These are phyloP conservation scores for Grus americana DNA, from an alignment of 2,113 vertebrate species.

Conservation along the genomic window DNA sequence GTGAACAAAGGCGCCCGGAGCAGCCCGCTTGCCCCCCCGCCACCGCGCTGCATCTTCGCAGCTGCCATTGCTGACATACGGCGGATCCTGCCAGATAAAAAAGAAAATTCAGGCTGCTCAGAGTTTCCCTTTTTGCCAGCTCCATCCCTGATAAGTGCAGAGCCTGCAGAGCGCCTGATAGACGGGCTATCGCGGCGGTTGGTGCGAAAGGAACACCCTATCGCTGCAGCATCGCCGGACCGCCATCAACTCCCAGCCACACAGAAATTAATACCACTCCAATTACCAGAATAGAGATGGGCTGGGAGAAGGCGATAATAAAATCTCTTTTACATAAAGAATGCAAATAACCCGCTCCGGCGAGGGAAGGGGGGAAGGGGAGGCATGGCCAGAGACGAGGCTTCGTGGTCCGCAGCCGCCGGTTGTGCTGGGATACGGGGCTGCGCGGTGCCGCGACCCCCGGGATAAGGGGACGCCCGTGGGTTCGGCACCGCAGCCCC, in stretches of 20 bases:
- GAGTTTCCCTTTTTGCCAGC: slow-evolving; percentile 90
- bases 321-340: slow-evolving; percentile 82
- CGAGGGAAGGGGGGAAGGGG: neutral
- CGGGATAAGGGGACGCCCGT: accelerated
- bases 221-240: slow-evolving; percentile 82
- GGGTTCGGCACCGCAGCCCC: neutral
- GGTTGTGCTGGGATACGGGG: accelerated
- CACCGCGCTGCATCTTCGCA: neutral
- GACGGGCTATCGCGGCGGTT: slow-evolving; percentile 85
- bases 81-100: slow-evolving; percentile 70
- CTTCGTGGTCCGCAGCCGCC: neutral
- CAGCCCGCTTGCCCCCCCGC: neutral
- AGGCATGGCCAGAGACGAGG: neutral
- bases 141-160: slow-evolving; percentile 90
- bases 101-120: slow-evolving; percentile 88
- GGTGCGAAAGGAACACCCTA: slow-evolving; percentile 80
- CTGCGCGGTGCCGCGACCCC: accelerated
- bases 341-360: slow-evolving; percentile 69
- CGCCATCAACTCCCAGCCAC: slow-evolving; percentile 83
- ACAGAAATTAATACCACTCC: slow-evolving; percentile 88
- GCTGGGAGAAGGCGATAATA: slow-evolving; percentile 84
- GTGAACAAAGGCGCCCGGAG: accelerated
- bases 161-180: slow-evolving; percentile 91
- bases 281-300: slow-evolving; percentile 87
- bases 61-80: slow-evolving; percentile 62